These are phyloP conservation scores for Clinocottus analis DNA, from an alignment of 2,113 vertebrate genomes.

Conservation along the genomic window DNA sequence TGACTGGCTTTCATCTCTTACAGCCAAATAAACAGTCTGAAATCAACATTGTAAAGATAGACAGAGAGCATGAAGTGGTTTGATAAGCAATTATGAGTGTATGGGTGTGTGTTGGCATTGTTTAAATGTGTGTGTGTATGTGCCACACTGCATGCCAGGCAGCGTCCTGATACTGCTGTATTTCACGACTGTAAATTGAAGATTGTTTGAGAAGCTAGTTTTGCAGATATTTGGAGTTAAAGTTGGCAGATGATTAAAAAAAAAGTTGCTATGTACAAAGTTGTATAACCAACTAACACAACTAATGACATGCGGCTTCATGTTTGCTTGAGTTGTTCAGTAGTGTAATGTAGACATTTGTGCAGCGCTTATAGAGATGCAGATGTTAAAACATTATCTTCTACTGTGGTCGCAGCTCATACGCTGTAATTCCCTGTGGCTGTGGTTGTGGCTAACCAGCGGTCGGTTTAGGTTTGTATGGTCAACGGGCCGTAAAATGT, in stretches of 20 bases:
- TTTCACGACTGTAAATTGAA: background rate
- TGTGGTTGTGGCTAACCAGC: constrained; percentile 45
- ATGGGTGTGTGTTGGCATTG: background rate
- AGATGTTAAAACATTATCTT: constrained; percentile 9
- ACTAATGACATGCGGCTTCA: background rate
- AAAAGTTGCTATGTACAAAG: background rate
- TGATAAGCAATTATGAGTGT: constrained; percentile 13
- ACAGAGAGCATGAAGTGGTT: constrained; percentile 20
- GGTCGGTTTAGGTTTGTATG: constrained; percentile 39
- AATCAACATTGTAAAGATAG: constrained; percentile 41
- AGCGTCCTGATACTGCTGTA: background rate
- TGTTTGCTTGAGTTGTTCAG: too few relatives aligned
- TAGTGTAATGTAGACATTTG: too few relatives aligned
- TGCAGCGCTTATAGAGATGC: background rate
- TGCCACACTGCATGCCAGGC: background rate
- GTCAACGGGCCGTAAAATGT: constrained; percentile 54
- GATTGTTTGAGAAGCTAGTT: background rate
- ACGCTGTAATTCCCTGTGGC: constrained; percentile 26
- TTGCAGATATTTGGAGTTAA: background rate
- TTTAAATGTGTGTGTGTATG: constrained; percentile 8
- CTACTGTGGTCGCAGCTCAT: constrained; percentile 14
- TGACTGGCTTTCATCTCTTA: constrained; percentile 52
- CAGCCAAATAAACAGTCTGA: constrained; percentile 34
- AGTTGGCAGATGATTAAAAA: constrained; percentile 4
- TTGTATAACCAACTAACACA: background rate